Conservation (phyloP, 2,797 vertebrate genomes). For the Sorex maritimensis region DNA sequence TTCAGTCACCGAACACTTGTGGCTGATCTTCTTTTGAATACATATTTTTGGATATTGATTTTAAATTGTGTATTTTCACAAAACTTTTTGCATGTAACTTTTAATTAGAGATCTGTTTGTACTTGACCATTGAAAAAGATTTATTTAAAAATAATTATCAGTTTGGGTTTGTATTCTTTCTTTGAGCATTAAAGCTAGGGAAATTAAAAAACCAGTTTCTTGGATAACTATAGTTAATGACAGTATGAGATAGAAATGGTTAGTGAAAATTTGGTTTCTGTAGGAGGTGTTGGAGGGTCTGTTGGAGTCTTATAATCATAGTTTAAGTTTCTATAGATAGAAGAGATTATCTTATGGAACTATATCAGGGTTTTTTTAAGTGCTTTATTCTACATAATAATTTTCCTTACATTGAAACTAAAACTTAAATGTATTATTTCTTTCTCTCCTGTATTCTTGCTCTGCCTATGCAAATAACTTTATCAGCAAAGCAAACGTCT, state of each 20-base stretch:
- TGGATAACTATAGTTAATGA: constrained; percentile 1
- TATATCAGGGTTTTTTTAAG: neutral
- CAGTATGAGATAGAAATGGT: constrained; percentile 13
- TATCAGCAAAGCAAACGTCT: constrained; percentile 18
- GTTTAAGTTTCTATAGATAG: constrained; percentile 10
- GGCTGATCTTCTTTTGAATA: neutral
- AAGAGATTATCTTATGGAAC: constrained; percentile 69
- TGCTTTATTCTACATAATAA: constrained; percentile 24
- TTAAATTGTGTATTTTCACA: constrained; percentile 63
- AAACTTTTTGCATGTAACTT: neutral
- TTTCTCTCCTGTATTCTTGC: constrained; percentile 30
- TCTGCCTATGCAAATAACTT: constrained; percentile 54
- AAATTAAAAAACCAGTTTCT: constrained; percentile 45
- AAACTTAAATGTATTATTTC: neutral
- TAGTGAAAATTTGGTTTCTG: constrained; percentile 29
- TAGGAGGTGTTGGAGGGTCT: neutral
- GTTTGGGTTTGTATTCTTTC: constrained; percentile 24
- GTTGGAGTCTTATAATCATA: neutral
- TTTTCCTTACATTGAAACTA: neutral
- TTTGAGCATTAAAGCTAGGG: constrained; percentile 50
- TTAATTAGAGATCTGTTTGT: constrained; percentile 28
- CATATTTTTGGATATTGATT: constrained; percentile 49
- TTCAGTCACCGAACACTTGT: constrained; percentile 14
- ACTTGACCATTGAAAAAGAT: neutral
- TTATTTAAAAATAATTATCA: constrained; percentile 55